phyloP scores from a whole-genome alignment of 2,888 invertebrate genomes.

The Eilema sororculum region DNA sequence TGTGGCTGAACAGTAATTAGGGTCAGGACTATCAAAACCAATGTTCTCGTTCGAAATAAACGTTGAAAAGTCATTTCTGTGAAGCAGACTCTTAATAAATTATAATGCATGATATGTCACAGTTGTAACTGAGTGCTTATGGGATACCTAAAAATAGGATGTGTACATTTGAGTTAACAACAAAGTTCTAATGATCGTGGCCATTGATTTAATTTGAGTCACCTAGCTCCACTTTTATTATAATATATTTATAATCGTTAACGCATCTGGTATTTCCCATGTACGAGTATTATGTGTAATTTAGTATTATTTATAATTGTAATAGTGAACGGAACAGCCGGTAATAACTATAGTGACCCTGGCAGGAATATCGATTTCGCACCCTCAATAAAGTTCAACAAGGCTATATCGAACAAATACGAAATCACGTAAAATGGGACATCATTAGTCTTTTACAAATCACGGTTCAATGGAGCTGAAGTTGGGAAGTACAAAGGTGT shows the following conservation, averaged over 20 bases:
- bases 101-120: not conserved
- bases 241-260: too few relatives aligned
- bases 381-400: conserved; percentile 23
- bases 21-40: conserved; percentile 42
- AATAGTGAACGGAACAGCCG: not conserved
- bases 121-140: not conserved
- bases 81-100: not conserved
- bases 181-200: not conserved
- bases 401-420: conserved; percentile 8
- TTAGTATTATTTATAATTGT: too few relatives aligned
- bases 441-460: conserved; percentile 72
- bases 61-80: conserved; percentile 23
- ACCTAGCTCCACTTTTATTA: too few relatives aligned
- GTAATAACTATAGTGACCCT: not conserved
- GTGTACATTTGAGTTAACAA: not conserved
- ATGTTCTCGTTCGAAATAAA: conserved; percentile 34
- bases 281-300: too few relatives aligned
- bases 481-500: conserved; percentile 68
- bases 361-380: conserved; percentile 14
- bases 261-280: too few relatives aligned
- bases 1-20: conserved; percentile 36
- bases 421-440: conserved; percentile 51
- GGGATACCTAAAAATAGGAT: not conserved
- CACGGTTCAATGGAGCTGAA: conserved; percentile 68
- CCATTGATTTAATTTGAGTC: not conserved